Base-by-base conservation (phyloP, 2,113 vertebrate species). In the Caloenas nicobarica region DNA sequence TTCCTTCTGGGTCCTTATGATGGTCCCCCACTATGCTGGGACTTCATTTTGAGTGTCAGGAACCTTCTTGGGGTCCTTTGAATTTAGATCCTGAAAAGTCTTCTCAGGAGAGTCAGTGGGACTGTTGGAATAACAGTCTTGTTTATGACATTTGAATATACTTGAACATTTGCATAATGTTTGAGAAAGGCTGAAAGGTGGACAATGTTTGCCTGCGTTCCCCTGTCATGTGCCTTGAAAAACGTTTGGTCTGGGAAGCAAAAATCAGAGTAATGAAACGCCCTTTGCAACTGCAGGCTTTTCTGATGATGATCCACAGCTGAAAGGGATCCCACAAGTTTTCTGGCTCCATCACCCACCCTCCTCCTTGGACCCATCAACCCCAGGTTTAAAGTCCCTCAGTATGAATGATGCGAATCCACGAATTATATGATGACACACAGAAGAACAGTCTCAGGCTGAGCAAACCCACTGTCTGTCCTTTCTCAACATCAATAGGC, bases 181-280 rank as follows among this genome's bases (percentile, higher is more conserved):
- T 44, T 87, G 33, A 87, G 34, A 72, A 84, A 68, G 14, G 9
- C 5, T 81, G 29, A 88, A 51, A 70, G 42, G 11, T 2, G 16
- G 15, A 48, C 33, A 81, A 25, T 0, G 1, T 62, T 81, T 1
- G 0, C 7, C 5, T 66, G 11, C 65, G 11, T 44, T 66, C 44
- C 82, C 15, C 33, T 58, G 38, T 42, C 23, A 61, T 3, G 11
- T 8, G 15, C 3, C 9, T 7, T 22, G 24, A 89, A 72, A 88
- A 57, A 17, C 48, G 10, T 26, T 7, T n/a, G 16, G 11, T 9
- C 19, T 73, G 26, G 14, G 23, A 78, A 80, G 34, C 25, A 51
- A 66, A 68, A 40, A 6, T 21, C 31, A 58, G 23, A 54, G 19
- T 40, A 26, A 3, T 50, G 25, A 62, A 71, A 34, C 5, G 16